phyloP scores from a whole-genome alignment of 2,113 vertebrate genomes.

The Seriola rivoliana region DNA sequence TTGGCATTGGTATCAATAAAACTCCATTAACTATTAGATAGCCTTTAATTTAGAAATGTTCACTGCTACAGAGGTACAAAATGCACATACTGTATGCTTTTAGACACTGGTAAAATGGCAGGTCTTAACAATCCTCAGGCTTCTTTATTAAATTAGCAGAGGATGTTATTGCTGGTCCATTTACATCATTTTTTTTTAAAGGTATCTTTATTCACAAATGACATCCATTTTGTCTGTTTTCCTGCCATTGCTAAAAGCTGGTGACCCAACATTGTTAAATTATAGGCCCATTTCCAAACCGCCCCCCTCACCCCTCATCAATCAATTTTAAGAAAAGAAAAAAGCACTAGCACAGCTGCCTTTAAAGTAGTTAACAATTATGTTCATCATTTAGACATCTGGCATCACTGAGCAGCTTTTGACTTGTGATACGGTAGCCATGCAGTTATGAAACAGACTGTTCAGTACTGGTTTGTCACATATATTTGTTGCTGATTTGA shows the following conservation, averaged over 20 bases:
- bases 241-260: background rate
- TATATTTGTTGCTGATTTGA: background rate
- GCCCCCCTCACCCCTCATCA: no score
- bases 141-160: background rate
- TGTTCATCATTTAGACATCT: background rate
- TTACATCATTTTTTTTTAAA: background rate
- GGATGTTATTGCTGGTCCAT: background rate
- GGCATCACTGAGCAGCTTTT: background rate
- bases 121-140: background rate
- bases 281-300: background rate
- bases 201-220: background rate
- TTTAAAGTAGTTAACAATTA: background rate
- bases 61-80: background rate
- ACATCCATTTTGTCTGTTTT: background rate
- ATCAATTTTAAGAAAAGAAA: background rate
- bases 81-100: background rate
- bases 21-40: background rate
- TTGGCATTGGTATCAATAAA: no score
- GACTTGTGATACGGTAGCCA: background rate
- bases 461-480: background rate
- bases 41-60: conserved; percentile 8
- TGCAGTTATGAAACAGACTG: background rate
- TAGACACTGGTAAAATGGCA: background rate
- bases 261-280: background rate
- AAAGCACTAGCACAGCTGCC: background rate